phyloP scores from a whole-genome alignment of 2,888 invertebrate genomes.

The Pammene aurita region DNA sequence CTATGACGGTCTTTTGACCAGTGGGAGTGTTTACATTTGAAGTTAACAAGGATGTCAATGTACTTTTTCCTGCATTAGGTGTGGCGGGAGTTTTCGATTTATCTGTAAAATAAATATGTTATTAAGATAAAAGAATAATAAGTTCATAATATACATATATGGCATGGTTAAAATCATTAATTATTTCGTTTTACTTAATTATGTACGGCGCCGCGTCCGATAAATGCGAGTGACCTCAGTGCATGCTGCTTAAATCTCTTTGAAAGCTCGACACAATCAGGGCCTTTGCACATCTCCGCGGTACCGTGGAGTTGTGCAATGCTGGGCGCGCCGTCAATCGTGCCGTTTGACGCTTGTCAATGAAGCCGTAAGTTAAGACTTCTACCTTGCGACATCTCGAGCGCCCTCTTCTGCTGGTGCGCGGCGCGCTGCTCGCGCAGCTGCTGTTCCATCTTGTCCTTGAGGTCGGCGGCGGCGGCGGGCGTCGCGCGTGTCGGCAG shows the following conservation, averaged over 20 bases:
- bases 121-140: background rate
- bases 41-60: slow-evolving; percentile 86
- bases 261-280: too few relatives aligned
- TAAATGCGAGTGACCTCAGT: too few relatives aligned
- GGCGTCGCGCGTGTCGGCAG: slow-evolving; percentile 76
- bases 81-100: slow-evolving; percentile 78
- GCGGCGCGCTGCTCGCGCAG: slow-evolving; percentile 93
- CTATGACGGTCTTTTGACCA: slow-evolving; percentile 86
- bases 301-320: too few relatives aligned
- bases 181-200: too few relatives aligned
- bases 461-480: slow-evolving; percentile 88
- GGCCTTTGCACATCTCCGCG: too few relatives aligned
- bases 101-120: slow-evolving; percentile 69
- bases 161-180: too few relatives aligned
- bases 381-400: slow-evolving; percentile 86
- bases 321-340: too few relatives aligned
- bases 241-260: too few relatives aligned
- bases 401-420: slow-evolving; percentile 92
- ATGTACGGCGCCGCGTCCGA: too few relatives aligned
- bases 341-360: too few relatives aligned
- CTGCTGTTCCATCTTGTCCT: slow-evolving; percentile 96
- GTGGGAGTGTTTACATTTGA: slow-evolving; percentile 75
- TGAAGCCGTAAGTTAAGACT: background rate
- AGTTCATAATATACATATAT: background rate
- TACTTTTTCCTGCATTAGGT: slow-evolving; percentile 83